These are phyloP conservation scores for Glaucidium brasilianum DNA, from an alignment of 2,113 vertebrate species.

Conservation along the genomic window DNA sequence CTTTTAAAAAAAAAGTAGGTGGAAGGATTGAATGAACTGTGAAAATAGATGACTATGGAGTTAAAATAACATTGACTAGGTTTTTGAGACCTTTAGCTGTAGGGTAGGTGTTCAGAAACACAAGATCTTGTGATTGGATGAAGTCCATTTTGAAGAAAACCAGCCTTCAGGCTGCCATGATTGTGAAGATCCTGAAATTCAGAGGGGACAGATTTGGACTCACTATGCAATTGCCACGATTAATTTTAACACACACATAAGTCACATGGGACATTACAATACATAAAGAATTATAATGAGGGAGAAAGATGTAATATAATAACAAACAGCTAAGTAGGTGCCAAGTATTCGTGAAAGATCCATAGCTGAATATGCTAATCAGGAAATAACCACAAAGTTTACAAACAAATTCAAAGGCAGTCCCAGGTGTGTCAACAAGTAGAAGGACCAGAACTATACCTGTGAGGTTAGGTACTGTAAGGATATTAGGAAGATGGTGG, in stretches of 20 bases:
- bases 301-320: background rate
- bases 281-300: background rate
- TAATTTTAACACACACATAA: background rate
- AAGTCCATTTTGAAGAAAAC: background rate
- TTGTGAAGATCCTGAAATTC: background rate
- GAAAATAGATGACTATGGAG: background rate
- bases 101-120: background rate
- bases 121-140: background rate
- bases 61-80: background rate
- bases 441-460: background rate
- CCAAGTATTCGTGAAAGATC: background rate
- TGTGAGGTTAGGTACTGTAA: background rate
- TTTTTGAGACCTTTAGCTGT: background rate
- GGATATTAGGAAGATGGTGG: background rate
- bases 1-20: background rate
- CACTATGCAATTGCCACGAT: background rate
- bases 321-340: background rate
- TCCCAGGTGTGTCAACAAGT: background rate
- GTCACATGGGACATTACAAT: background rate
- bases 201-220: background rate
- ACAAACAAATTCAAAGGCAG: background rate
- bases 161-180: background rate
- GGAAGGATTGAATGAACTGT: background rate
- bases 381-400: background rate
- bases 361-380: background rate